Evolutionary conservation across 2,797 vertebrate species (phyloP).

Genomic region (Pagetopsis macropterus): DNA sequence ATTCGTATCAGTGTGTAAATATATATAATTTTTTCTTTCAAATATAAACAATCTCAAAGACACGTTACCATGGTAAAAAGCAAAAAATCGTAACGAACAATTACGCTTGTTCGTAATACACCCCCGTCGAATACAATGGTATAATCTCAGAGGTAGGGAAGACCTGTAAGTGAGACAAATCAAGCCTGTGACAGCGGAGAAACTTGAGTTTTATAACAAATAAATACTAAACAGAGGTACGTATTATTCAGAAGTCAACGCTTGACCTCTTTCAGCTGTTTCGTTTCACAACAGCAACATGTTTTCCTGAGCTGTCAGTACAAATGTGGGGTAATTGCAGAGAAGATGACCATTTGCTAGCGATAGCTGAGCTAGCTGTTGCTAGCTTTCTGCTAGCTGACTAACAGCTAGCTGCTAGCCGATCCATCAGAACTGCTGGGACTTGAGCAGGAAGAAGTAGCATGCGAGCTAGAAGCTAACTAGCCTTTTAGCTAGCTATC

Average conservation of each 20-base stretch:
- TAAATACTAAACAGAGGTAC: conserved; percentile 77
- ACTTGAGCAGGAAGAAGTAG: conserved; percentile 71
- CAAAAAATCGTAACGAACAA: too few relatives aligned
- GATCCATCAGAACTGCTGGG: conserved; percentile 34
- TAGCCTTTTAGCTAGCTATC: conserved; percentile 72
- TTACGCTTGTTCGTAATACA: not conserved
- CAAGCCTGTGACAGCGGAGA: conserved; percentile 85
- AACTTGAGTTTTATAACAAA: conserved; percentile 80
- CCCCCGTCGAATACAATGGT: conserved; percentile 66
- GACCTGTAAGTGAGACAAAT: conserved; percentile 83
- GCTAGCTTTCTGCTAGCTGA: conserved; percentile 64
- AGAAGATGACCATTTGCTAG: conserved; percentile 72
- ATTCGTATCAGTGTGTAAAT: accelerated
- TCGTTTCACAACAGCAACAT: conserved; percentile 40
- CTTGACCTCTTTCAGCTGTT: conserved; percentile 30
- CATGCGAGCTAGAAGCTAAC: conserved; percentile 63
- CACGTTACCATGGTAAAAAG: not conserved
- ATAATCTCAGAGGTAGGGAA: conserved; percentile 74
- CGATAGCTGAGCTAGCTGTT: conserved; percentile 65
- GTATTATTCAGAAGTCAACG: conserved; percentile 48
- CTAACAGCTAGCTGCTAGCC: conserved; percentile 43
- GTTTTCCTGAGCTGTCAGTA: conserved; percentile 69
- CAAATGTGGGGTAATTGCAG: conserved; percentile 51
- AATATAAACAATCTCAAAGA: accelerated
- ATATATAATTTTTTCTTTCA: accelerated